phyloP scores from a whole-genome alignment of 2,797 vertebrate genomes.

The Hyperoplus lanceolatus region DNA sequence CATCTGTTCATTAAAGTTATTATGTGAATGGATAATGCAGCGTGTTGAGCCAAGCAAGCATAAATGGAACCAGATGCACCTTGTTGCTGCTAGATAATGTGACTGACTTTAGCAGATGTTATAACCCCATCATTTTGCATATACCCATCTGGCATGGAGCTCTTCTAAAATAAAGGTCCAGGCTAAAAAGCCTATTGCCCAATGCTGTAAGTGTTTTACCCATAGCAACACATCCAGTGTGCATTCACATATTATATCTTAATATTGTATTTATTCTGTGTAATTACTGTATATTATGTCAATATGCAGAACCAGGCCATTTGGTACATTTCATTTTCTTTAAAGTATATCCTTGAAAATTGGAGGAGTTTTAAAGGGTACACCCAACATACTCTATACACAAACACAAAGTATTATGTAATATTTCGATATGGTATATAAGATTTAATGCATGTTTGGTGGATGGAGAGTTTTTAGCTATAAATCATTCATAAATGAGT shows the following conservation, averaged over 20 bases:
- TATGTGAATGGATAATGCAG: neutral
- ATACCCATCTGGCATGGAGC: slow-evolving; percentile 1
- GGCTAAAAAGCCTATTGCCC: neutral
- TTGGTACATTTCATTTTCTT: too few species aligned
- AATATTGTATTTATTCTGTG: neutral
- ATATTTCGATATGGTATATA: neutral
- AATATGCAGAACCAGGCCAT: neutral
- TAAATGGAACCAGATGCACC: slow-evolving; percentile 14
- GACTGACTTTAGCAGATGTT: slow-evolving; percentile 12
- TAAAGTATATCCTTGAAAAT: neutral
- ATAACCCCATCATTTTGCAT: neutral
- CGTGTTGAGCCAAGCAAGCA: neutral
- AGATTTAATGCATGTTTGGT: neutral
- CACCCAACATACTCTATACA: neutral
- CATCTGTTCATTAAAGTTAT: slow-evolving; percentile 9
- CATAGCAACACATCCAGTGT: neutral
- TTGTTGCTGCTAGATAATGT: slow-evolving; percentile 22
- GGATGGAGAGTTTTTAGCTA: neutral
- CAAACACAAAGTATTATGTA: neutral
- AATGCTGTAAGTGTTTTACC: neutral
- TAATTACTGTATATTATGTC: neutral
- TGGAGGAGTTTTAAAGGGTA: neutral
- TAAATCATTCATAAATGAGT: neutral
- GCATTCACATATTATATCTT: neutral
- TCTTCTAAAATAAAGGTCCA: neutral